Base-by-base conservation (phyloP, 2,797 vertebrate genomes). In the Denticeps clupeoides region DNA sequence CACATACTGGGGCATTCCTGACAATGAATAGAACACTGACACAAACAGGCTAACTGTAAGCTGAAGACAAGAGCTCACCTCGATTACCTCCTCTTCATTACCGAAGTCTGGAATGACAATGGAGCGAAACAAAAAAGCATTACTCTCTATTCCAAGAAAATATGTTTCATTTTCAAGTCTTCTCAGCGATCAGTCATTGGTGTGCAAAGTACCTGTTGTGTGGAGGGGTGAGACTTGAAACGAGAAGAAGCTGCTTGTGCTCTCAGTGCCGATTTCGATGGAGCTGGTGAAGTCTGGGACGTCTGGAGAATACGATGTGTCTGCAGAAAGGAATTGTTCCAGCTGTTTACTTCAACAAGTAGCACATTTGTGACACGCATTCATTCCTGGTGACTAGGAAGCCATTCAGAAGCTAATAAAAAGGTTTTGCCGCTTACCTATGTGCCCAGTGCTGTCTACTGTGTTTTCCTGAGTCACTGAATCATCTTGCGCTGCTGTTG, bases 171-270 rank as follows among this genome's bases (percentile, higher is more conserved):
- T 8, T 3, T 18, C 35, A 7, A 5, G 10, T 25, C 24, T 7
- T 35, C 5, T 18, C 4, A 18, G 7, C 7, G 1, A 18, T 7
- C 9, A 8, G 19, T 4, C n/a, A n/a, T n/a, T n/a, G n/a, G n/a
- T n/a, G n/a, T n/a, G 3, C 11, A 13, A 12, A 11, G 64, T 73
- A 87, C 84, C 73, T 13, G 55, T 1, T 8, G 47, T 49, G 41
- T 82, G 76, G 2, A 81, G 65, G 0, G 94, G 93, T 0, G 94
- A 97, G 58, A 97, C 89, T 56, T 99, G 87, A 53, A 99, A 86
- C 50, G 47, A 55, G 60, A 67, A 73, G 23, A 75, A 53, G 47
- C 63, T 68, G 0, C 63, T 75, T 50, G 84, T 72, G 63, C 71
- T 79, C 31, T 88, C 85, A 0, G 80, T 60, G 59, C 33, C 62